Evolutionary conservation across 2,888 invertebrate genomes (phyloP).

Genomic region (Melanotus villosus): DNA sequence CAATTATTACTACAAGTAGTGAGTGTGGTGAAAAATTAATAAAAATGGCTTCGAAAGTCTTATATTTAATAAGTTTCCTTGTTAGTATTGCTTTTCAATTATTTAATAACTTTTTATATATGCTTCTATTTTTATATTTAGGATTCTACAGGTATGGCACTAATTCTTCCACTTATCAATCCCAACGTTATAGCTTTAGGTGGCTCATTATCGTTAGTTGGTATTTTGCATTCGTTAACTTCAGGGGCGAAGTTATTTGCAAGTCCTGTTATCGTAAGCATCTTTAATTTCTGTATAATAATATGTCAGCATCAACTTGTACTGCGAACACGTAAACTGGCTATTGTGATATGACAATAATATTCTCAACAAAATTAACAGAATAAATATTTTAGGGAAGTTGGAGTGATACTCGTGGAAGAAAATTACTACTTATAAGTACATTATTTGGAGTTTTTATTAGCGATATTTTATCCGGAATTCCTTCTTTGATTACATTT

Average conservation of each 20-base stretch:
- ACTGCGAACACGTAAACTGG: neutral
- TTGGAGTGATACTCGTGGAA: slow-evolving; percentile 73
- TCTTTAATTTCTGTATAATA: neutral
- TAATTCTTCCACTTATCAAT: slow-evolving; percentile 72
- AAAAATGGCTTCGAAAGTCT: slow-evolving; percentile 5
- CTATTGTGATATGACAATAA: neutral
- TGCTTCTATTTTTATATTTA: slow-evolving; percentile 55
- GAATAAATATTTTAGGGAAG: slow-evolving; percentile 69
- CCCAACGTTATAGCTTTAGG: slow-evolving; percentile 71
- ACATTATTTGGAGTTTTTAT: slow-evolving; percentile 69
- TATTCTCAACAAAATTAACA: too few species aligned
- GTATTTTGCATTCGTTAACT: slow-evolving; percentile 73
- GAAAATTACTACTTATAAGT: slow-evolving; percentile 69
- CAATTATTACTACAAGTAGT: too few species aligned
- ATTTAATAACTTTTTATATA: neutral
- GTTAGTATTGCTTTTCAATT: slow-evolving; percentile 1
- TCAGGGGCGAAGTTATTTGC: slow-evolving; percentile 73
- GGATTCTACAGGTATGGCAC: slow-evolving; percentile 74
- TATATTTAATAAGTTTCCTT: slow-evolving; percentile 11
- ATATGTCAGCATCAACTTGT: too few species aligned
- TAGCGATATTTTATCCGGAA: slow-evolving; percentile 69
- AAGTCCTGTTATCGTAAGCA: slow-evolving; percentile 73
- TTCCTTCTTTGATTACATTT: slow-evolving; percentile 68
- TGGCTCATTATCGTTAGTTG: slow-evolving; percentile 72
- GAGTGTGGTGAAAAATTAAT: too few species aligned